Evolutionary conservation across 2,888 invertebrate species (phyloP).

Genomic region (Osedax fenrisi): DNA sequence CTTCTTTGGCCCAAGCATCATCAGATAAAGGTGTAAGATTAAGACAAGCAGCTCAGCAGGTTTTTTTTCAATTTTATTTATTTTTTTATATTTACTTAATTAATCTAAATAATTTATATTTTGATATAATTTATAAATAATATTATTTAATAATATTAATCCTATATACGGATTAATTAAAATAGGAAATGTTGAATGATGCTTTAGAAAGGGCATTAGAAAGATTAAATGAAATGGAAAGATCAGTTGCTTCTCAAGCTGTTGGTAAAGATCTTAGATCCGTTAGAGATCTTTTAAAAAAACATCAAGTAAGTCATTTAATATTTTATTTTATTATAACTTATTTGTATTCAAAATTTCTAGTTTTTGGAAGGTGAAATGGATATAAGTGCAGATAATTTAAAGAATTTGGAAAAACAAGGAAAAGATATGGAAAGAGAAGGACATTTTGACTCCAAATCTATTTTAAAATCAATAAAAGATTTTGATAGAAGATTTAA

Average conservation of each 20-base stretch:
- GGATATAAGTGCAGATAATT: conserved; percentile 67
- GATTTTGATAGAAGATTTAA: conserved; percentile 62
- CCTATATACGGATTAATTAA: no score
- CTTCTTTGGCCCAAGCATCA: conserved; percentile 61
- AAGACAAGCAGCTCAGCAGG: conserved; percentile 66
- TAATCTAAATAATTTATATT: neutral
- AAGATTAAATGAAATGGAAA: conserved; percentile 73
- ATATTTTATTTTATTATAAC: neutral
- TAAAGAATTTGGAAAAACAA: conserved; percentile 64
- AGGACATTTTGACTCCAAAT: conserved; percentile 83
- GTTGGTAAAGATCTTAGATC: conserved; percentile 77
- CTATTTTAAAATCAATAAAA: conserved; percentile 68
- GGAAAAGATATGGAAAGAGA: conserved; percentile 77
- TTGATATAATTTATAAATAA: neutral
- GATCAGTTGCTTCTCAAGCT: conserved; percentile 62
- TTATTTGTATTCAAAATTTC: conserved; percentile 9
- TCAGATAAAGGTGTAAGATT: conserved; percentile 63
- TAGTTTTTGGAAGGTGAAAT: conserved; percentile 72
- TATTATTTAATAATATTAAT: conserved; percentile 36
- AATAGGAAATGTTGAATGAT: conserved; percentile 48
- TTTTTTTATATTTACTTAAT: conserved; percentile 41
- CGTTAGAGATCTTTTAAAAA: conserved; percentile 76
- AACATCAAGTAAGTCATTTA: conserved; percentile 63
- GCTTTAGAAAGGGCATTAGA: conserved; percentile 74
- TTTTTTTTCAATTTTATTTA: neutral